Base-by-base conservation (phyloP, 2,797 vertebrate genomes). In the Lagocephalus sceleratus region DNA sequence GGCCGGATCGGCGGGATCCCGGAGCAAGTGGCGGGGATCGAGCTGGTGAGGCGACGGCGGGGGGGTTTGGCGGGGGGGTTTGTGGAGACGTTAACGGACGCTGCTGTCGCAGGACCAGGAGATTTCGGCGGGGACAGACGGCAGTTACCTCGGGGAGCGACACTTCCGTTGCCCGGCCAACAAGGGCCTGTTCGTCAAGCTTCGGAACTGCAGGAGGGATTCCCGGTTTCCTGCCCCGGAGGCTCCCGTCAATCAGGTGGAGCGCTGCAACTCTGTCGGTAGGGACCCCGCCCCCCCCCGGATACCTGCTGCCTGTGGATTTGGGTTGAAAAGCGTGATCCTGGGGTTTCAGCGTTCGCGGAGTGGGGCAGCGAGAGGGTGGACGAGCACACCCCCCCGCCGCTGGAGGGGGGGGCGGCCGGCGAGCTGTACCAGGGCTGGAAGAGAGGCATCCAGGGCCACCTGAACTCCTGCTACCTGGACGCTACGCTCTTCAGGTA, bases 381-480 rank as follows among this genome's bases (percentile, higher is more conserved):
- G 38, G 90, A 91, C 56, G 91, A 93, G 2, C 78, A 90, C 80
- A 93, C 90, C 0, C 89, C 91, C 0, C 91, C 91, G 0, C 91
- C 91, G 0, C 0, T 73, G 17, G 75, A 74, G 0, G 91, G 89
- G 0, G 77, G 60, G 0, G 84, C 90, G 43, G 90, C 85, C 49
- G 52, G 54, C 1, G 63, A 88, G 19, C 54, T 84, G 5, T 90
- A 92, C 54, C 75, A 75, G 6, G 93, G 93, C 55, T 91, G 91
- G 82, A 94, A 92, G 73, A 91, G 86, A 52, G 93, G 93, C n/a
- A 93, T 94, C 46, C 93, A 94, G 79, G 93, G 93, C 3, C 91
- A 94, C 65, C 91, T 92, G 35, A 94, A 94, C 85, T 94, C 93
- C 66, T 94, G 93, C 79, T 94, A 94, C 75, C 85, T 94, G 68